phyloP scores from a whole-genome alignment of 1,140 invertebrate genomes.

The Drosophila pallidifrons region DNA sequence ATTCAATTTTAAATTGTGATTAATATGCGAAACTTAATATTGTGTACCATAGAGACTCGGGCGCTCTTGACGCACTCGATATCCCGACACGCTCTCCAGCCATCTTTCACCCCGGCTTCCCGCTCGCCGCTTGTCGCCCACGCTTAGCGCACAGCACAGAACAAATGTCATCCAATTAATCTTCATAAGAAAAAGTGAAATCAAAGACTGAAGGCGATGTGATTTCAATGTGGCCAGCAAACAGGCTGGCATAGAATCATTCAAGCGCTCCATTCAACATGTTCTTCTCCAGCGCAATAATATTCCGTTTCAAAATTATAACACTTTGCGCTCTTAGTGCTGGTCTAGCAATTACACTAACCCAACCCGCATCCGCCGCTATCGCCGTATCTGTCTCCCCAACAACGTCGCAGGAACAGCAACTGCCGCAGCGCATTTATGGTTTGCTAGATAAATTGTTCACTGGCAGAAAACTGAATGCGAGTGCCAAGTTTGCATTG shows the following conservation, averaged over 20 bases:
- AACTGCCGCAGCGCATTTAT: slow-evolving; percentile 61
- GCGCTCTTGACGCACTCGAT: slow-evolving; percentile 41
- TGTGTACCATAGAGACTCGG: slow-evolving; percentile 42
- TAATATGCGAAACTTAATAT: slow-evolving; percentile 76
- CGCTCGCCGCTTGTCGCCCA: slow-evolving; percentile 11
- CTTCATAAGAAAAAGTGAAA: slow-evolving; percentile 73
- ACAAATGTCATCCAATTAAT: slow-evolving; percentile 74
- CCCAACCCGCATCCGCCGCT: slow-evolving; percentile 7
- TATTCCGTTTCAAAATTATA: slow-evolving; percentile 43
- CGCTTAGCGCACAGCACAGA: slow-evolving; percentile 26
- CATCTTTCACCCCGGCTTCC: background rate
- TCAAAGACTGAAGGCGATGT: slow-evolving; percentile 69
- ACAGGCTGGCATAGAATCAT: slow-evolving; percentile 47
- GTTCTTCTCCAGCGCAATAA: slow-evolving; percentile 53
- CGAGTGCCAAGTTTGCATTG: slow-evolving; percentile 66
- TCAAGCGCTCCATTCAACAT: slow-evolving; percentile 56
- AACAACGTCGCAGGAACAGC: slow-evolving; percentile 40
- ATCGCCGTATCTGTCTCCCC: background rate
- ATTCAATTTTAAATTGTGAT: slow-evolving; percentile 76
- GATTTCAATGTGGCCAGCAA: slow-evolving; percentile 54
- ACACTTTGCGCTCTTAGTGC: slow-evolving; percentile 44
- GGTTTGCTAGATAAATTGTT: slow-evolving; percentile 58
- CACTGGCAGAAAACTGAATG: slow-evolving; percentile 39
- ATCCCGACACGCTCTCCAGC: slow-evolving; percentile 35
- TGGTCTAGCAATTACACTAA: slow-evolving; percentile 5